These are phyloP conservation scores for Dendroctonus valens DNA, from an alignment of 1,140 invertebrate genomes.

Conservation along the genomic window DNA sequence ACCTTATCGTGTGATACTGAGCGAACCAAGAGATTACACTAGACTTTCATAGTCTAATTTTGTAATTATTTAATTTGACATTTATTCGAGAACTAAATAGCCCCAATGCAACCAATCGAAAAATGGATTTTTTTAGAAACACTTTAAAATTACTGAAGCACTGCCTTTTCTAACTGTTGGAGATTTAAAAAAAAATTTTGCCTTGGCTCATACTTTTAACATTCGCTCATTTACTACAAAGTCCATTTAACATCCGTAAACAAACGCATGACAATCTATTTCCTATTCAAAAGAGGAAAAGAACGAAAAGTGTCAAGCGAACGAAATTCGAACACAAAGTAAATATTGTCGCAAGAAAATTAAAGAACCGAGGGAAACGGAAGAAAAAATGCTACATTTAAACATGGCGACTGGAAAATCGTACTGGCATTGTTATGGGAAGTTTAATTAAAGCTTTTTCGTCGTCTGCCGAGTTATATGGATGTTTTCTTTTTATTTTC, in stretches of 20 bases:
- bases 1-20: too few species aligned
- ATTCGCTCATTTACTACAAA: too few species aligned
- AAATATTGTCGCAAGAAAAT: conserved; percentile 28
- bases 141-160: too few species aligned
- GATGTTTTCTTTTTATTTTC: conserved; percentile 26
- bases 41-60: too few species aligned
- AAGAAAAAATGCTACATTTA: conserved; percentile 8
- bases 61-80: too few species aligned
- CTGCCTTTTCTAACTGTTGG: too few species aligned
- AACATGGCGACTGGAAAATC: conserved; percentile 7
- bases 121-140: too few species aligned
- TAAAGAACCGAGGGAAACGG: conserved; percentile 10
- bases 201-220: too few species aligned
- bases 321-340: conserved; percentile 18
- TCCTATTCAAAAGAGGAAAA: conserved; percentile 5
- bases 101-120: too few species aligned
- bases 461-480: conserved; percentile 14
- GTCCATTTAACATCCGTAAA: conserved; percentile 3
- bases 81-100: too few species aligned
- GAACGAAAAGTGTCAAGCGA: conserved; percentile 6
- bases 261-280: conserved; percentile 28
- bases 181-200: too few species aligned
- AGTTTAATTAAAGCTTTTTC: conserved; percentile 23
- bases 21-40: too few species aligned
- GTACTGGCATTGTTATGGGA: conserved; percentile 18